Percentiles rank a stretch among this genome's conserved stretches.
Evolutionary conservation across 2,113 vertebrate genomes (phyloP).

Genomic region (Boleophthalmus pectinirostris): DNA sequence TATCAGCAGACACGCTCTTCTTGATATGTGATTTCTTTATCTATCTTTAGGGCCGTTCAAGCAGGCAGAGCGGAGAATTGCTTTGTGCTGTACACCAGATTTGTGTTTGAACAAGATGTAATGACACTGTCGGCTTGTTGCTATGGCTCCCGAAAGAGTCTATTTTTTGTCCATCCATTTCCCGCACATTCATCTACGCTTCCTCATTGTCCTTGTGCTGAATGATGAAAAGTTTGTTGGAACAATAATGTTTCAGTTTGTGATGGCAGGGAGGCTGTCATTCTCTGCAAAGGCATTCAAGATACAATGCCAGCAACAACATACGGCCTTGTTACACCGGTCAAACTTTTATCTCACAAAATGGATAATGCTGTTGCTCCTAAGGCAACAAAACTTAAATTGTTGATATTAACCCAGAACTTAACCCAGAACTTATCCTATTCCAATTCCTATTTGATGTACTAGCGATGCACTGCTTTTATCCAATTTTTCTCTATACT

Average conservation of each 20-base stretch:
- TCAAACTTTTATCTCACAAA: too few species aligned
- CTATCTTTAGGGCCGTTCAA: slow-evolving; percentile 48
- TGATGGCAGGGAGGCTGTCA: slow-evolving; percentile 16
- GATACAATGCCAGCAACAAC: neutral
- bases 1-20: slow-evolving; percentile 50
- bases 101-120: slow-evolving; percentile 59
- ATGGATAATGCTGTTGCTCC: neutral
- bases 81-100: slow-evolving; percentile 49
- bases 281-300: neutral
- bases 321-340: neutral
- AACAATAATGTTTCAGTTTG: slow-evolving; percentile 10
- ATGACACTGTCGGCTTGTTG: slow-evolving; percentile 45
- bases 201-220: slow-evolving; percentile 19
- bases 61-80: slow-evolving; percentile 54
- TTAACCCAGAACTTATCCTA: too few species aligned
- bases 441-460: too few species aligned
- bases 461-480: too few species aligned
- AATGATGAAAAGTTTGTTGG: slow-evolving; percentile 19
- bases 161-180: slow-evolving; percentile 13
- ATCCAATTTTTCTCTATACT: too few species aligned
- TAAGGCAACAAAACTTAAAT: too few species aligned
- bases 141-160: slow-evolving; percentile 41
- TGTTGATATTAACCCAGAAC: too few species aligned
- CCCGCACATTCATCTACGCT: slow-evolving; percentile 3
- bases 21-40: slow-evolving; percentile 48